phyloP scores from a whole-genome alignment of 1,140 invertebrate genomes.

The Eubasilissa regina region DNA sequence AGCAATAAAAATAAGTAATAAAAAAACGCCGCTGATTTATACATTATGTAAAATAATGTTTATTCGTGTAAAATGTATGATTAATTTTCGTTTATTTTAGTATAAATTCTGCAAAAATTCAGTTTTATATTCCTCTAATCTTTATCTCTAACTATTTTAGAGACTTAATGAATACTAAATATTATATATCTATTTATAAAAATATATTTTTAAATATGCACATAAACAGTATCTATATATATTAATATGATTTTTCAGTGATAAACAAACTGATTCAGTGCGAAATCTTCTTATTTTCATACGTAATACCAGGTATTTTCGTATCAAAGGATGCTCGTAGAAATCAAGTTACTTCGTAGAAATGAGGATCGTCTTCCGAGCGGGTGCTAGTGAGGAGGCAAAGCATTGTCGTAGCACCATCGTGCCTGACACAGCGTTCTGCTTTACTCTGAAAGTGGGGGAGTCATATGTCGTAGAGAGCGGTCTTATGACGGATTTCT shows the following conservation, averaged over 20 bases:
- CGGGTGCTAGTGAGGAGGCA: slow-evolving; percentile 15
- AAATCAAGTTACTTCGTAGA: slow-evolving; percentile 30
- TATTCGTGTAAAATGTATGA: too few relatives aligned
- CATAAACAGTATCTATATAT: not conserved
- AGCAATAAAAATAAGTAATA: too few relatives aligned
- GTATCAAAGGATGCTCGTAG: slow-evolving; percentile 18
- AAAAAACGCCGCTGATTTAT: too few relatives aligned
- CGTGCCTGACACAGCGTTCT: not conserved
- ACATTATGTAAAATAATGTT: too few relatives aligned
- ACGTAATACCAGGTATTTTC: not conserved
- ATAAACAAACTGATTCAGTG: not conserved
- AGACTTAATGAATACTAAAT: too few relatives aligned
- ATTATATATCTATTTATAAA: too few relatives aligned
- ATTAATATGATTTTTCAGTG: not conserved
- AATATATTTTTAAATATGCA: too few relatives aligned
- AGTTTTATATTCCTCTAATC: too few relatives aligned
- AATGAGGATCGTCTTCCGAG: slow-evolving; percentile 44
- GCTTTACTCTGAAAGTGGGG: not conserved
- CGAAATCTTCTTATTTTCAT: not conserved
- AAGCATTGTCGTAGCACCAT: slow-evolving; percentile 16
- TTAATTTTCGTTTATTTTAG: too few relatives aligned
- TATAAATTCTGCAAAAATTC: too few relatives aligned
- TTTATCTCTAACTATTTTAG: too few relatives aligned
- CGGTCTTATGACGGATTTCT: slow-evolving; percentile 46
- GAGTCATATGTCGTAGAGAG: slow-evolving; percentile 49